These are phyloP conservation scores for Phytoseiulus persimilis DNA, from an alignment of 2,888 invertebrate species.

Conservation along the genomic window DNA sequence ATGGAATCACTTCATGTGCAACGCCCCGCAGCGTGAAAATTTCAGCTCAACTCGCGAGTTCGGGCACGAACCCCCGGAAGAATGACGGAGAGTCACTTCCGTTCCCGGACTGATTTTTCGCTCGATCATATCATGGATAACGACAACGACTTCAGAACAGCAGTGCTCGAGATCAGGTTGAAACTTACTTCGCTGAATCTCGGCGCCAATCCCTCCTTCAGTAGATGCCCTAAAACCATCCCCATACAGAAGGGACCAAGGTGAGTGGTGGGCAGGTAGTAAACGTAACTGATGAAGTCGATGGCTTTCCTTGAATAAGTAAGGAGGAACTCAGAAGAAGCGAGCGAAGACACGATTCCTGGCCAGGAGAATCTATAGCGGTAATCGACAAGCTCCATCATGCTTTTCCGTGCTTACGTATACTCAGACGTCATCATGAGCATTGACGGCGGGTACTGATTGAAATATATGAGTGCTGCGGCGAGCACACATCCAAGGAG, in stretches of 20 bases:
- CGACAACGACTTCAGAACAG: too few species aligned
- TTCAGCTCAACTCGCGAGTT: too few species aligned
- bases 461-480: not conserved
- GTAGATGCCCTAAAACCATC: slow-evolving; percentile 11
- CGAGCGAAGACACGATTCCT: too few species aligned
- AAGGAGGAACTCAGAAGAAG: too few species aligned
- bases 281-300: slow-evolving; percentile 25
- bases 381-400: not conserved
- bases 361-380: too few species aligned
- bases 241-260: slow-evolving; percentile 28
- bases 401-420: not conserved
- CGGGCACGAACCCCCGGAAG: too few species aligned
- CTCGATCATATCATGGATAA: too few species aligned
- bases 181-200: slow-evolving; percentile 8
- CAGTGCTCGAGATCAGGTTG: not conserved
- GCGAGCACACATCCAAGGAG: not conserved
- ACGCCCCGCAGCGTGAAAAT: too few species aligned
- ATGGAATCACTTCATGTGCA: too few species aligned
- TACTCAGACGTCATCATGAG: slow-evolving; percentile 27
- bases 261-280: slow-evolving; percentile 16
- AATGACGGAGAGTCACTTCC: too few species aligned
- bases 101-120: too few species aligned
- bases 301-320: slow-evolving; percentile 16
- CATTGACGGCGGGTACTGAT: slow-evolving; percentile 26
- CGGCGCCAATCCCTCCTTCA: not conserved